phyloP scores from a whole-genome alignment of 2,888 invertebrate genomes.

The Caenorhabditis virilis region DNA sequence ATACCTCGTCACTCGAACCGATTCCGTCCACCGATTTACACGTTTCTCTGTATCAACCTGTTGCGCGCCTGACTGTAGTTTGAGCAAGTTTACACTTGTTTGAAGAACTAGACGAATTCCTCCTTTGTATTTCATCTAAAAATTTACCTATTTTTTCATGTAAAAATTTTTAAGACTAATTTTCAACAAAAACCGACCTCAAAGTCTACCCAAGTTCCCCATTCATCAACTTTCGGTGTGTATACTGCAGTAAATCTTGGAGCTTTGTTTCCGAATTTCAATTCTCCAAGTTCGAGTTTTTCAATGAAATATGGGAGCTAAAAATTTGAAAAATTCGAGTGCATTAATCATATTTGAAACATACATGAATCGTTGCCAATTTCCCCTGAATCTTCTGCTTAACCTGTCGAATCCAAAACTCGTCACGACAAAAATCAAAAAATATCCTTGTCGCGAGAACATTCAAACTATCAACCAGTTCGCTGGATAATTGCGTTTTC shows the following conservation, averaged over 20 bases:
- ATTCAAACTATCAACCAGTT: constrained; percentile 62
- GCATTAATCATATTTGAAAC: constrained; percentile 20
- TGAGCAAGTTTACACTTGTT: constrained; percentile 85
- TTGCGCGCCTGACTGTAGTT: constrained; percentile 70
- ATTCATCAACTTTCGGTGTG: constrained; percentile 78
- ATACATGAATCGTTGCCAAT: constrained; percentile 81
- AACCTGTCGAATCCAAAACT: constrained; percentile 77
- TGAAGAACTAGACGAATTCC: constrained; percentile 82
- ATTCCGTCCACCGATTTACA: constrained; percentile 42
- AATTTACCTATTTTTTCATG: constrained; percentile 3
- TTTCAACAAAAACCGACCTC: constrained; percentile 71
- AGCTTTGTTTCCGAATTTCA: constrained; percentile 62
- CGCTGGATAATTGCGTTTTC: constrained; percentile 41
- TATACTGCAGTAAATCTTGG: constrained; percentile 66
- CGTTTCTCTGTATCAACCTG: constrained; percentile 40
- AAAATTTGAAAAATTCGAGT: constrained; percentile 22
- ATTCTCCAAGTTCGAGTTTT: constrained; percentile 75
- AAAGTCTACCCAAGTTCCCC: constrained; percentile 87
- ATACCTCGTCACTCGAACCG: constrained; percentile 39
- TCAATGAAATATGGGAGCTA: constrained; percentile 86
- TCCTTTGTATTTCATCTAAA: constrained; percentile 72
- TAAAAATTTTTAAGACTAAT: constrained; percentile 3
- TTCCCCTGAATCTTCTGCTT: constrained; percentile 84
- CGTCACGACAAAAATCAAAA: constrained; percentile 82
- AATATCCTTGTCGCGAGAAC: constrained; percentile 72